Evolutionary conservation across 2,797 vertebrate genomes (phyloP), one percentile per base, ranked within the genome.

Genomic region (Sternotherus odoratus): DNA sequence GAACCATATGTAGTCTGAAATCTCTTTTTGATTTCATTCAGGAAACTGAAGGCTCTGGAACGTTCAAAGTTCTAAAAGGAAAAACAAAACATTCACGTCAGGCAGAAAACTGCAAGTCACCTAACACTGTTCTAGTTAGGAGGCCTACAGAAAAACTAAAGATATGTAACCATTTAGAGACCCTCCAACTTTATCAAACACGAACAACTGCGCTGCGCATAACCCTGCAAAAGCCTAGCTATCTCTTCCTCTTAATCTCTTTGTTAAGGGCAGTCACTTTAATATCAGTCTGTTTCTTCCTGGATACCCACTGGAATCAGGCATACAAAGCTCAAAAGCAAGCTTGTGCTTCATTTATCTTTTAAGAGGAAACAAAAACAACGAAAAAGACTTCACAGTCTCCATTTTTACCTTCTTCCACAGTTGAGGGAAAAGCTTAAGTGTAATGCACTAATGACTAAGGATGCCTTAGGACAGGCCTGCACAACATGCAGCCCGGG

Each of bases 1-100:
- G 99, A 99, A 74, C 99, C 99, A 0, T 99, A 99, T 0, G 99
- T 99, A 33, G 99, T 99, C 97, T 99, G 99, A 95, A 99, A 99
- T 11, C 99, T 98, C 97, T 99, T 99, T 98, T 99, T 99, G 84
- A 99, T 98, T 95, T 99, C 99, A 77, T 99, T 98, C 88, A 99
- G 98, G 98, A 99, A 99, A 86, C 93, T 99, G 97, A 99, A 99
- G 6, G 99, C 99, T 91, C 99, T 97, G 33, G 99, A 99, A 85
- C 99, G 98, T 97, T 99, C 99, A 51, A 99, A 99, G 96, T 99
- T 99, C 99, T 99, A 91, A 26, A 77, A 57, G 6, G 17, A 51
- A 15, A 81, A 39, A 77, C 46, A 36, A 48, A 46, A 90, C 9
- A 3, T 30, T 57, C 75, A 79, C 46, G n/a, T 12, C 49, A 57